Conservation (phyloP, 2,888 invertebrate genomes). For the Amphipyra tragopoginis region DNA sequence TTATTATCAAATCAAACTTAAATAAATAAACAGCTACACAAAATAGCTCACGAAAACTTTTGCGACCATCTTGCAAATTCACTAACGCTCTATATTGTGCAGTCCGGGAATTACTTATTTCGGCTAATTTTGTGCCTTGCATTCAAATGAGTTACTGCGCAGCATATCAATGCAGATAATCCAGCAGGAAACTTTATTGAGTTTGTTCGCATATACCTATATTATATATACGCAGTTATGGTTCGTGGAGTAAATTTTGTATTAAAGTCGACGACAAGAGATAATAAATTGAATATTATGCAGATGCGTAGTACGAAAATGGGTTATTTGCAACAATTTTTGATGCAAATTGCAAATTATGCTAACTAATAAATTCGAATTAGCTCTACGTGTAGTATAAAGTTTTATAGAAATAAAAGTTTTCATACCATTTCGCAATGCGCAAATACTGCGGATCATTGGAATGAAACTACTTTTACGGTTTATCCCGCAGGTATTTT, state of each 20-base stretch:
- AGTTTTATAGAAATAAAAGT: constrained; percentile 32
- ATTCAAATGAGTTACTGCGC: constrained; percentile 67
- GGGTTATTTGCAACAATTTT: constrained; percentile 24
- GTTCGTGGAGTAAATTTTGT: constrained; percentile 40
- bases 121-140: constrained; percentile 66
- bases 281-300: constrained; percentile 39
- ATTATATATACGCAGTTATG: constrained; percentile 61
- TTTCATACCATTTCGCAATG: constrained; percentile 31
- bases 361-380: constrained; percentile 27
- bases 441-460: constrained; percentile 25
- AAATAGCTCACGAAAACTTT: constrained; percentile 31
- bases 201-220: constrained; percentile 53
- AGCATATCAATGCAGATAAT: constrained; percentile 70
- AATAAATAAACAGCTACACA: constrained; percentile 22
- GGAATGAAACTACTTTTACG: constrained; percentile 12
- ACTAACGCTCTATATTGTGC: constrained; percentile 50
- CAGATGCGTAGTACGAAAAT: constrained; percentile 17
- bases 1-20: background rate
- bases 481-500: constrained; percentile 5
- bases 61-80: constrained; percentile 46
- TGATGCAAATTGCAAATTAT: constrained; percentile 34
- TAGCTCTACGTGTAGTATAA: constrained; percentile 27
- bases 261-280: constrained; percentile 31
- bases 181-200: constrained; percentile 54
- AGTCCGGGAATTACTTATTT: constrained; percentile 68